Evolutionary conservation across 2,113 vertebrate species (phyloP), one percentile per base, ranked within the genome.

Genomic region (Microcebus murinus): DNA sequence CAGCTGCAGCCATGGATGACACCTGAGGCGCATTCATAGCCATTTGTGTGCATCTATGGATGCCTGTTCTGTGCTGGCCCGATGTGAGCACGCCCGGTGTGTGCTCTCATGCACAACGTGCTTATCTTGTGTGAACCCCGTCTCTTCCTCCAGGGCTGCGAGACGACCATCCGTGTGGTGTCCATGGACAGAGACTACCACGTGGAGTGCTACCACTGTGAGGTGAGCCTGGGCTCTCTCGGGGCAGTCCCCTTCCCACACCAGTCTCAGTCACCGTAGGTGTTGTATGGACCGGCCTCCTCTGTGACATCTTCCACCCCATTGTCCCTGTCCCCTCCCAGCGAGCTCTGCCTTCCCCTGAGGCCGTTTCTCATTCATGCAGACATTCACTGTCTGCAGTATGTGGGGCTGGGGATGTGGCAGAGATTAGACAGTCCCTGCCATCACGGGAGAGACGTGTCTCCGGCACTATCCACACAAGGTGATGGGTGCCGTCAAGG

Each of bases 151-250:
- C 97, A 99, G 99, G 99, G 99, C 95, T 99, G 99, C 0, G 99
- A 99, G 98, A 99, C 99, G 96, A 99, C 99, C 86, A 99, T 99
- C 93, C 99, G 99, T 25, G 99, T 99, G 74, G 99, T 99, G 86
- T 99, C 99, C 8, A 99, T 99, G 99, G 99, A 99, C 98, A 99
- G 99, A 97, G 99, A 99, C 97, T 99, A 99, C 98, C 99, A 99
- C 0, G 99, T 99, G 98, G 99, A 99, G 70, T 99, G 99, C 91
- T 99, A 99, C 94, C 99, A 99, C 99, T 99, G 99, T 36, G 99
- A 99, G 99, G 99, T 99, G 97, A 99, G 99, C 25, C 8, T 0
- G 23, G 0, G 34, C 5, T 50, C 5, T 50, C 3, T 15, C 8
- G 18, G 67, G 8, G 39, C 25, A 8, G 55, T 1, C 39, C 8